Conservation (phyloP, 2,797 vertebrate genomes). For the Gymnopithys bicolor region DNA sequence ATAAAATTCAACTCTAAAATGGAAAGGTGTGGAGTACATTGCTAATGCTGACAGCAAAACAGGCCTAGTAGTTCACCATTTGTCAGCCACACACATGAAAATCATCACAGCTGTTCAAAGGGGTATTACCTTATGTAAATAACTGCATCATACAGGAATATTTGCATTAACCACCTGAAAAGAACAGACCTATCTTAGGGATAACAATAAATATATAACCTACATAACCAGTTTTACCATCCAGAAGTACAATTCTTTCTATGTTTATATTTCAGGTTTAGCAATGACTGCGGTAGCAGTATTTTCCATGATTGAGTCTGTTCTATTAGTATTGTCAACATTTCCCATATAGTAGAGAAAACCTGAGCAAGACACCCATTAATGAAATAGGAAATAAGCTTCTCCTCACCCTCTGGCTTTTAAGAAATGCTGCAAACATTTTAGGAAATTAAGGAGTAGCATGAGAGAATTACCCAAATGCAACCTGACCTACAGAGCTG, state of each 20-base stretch:
- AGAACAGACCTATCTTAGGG: neutral
- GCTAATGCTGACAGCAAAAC: neutral
- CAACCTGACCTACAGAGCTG: neutral
- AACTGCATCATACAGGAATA: too few relatives aligned
- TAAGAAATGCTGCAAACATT: accelerated
- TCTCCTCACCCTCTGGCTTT: neutral
- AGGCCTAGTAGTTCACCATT: neutral
- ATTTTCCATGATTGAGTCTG: neutral
- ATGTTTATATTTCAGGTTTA: neutral
- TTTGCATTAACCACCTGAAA: neutral
- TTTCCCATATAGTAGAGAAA: neutral
- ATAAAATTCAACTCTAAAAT: neutral
- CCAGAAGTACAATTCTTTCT: neutral
- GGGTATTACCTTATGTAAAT: neutral
- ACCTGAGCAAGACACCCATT: neutral
- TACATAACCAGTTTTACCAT: too few relatives aligned
- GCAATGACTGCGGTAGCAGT: accelerated
- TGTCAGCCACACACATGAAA: neutral
- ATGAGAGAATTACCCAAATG: neutral
- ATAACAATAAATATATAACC: neutral
- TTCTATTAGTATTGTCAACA: neutral
- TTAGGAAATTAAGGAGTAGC: neutral
- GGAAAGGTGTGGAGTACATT: neutral
- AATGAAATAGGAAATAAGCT: neutral
- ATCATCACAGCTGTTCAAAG: neutral